phyloP scores from a whole-genome alignment of 23 tunicate genomes.

The Styela clava region DNA sequence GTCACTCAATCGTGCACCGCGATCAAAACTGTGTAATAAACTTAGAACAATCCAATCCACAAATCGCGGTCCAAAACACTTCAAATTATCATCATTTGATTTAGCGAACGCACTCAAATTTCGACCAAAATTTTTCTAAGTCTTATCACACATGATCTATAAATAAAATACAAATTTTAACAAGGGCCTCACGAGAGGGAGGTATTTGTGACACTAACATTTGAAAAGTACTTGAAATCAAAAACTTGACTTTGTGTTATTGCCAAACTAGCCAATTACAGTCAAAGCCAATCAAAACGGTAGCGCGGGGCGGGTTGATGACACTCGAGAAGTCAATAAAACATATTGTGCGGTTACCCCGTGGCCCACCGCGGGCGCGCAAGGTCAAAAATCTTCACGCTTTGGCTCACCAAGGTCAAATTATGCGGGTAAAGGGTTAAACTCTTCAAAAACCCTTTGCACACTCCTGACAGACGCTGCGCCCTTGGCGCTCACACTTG shows the following conservation, averaged over 20 bases:
- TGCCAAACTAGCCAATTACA: neutral
- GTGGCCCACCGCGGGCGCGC: neutral
- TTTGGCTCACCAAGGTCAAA: neutral
- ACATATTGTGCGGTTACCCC: neutral
- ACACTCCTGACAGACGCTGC: neutral
- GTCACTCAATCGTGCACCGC: neutral
- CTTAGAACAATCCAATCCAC: neutral
- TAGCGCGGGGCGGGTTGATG: neutral
- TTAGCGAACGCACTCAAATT: neutral
- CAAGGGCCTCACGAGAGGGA: too few relatives aligned
- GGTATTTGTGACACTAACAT: too few relatives aligned
- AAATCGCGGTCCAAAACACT: neutral
- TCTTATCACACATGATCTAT: too few relatives aligned
- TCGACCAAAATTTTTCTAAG: too few relatives aligned
- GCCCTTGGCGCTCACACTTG: neutral
- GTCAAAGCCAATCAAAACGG: neutral
- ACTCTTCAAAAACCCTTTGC: neutral
- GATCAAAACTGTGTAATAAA: neutral
- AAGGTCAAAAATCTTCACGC: neutral
- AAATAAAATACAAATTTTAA: too few relatives aligned
- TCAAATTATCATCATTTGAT: neutral
- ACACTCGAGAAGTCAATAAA: neutral
- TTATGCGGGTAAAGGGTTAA: neutral
- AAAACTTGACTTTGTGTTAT: neutral
- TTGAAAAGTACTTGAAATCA: neutral